A percentile compares a stretch with the other conserved stretches of the same genome.
Evolutionary conservation across 2,888 invertebrate species (phyloP).

Genomic region (Leucophora obtusa): DNA sequence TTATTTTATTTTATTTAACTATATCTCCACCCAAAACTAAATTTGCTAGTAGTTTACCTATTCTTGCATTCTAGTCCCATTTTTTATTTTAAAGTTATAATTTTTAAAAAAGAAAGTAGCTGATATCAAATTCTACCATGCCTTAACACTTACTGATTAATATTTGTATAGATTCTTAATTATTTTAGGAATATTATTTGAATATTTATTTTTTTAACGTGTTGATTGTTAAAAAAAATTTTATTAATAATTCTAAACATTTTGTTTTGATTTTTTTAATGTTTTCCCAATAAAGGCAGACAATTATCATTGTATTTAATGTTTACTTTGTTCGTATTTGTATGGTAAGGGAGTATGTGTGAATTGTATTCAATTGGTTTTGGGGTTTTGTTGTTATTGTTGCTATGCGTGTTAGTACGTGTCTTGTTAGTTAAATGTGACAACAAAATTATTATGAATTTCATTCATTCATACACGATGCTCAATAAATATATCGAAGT

Average conservation of each 20-base stretch:
- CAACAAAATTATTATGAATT: conserved; percentile 2
- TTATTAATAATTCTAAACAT: conserved; percentile 51
- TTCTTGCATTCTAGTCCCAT: too few species aligned
- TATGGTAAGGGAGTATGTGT: neutral
- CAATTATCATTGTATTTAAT: conserved; percentile 32
- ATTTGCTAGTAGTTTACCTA: too few species aligned
- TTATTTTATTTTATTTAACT: too few species aligned
- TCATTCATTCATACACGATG: neutral
- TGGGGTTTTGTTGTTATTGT: conserved; percentile 1
- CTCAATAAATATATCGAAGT: neutral
- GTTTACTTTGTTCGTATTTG: conserved; percentile 7
- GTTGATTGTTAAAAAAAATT: neutral
- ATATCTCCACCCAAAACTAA: too few species aligned
- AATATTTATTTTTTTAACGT: conserved; percentile 9
- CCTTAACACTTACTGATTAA: neutral
- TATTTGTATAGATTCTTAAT: neutral
- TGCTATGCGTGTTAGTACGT: conserved; percentile 22
- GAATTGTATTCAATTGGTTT: conserved; percentile 15
- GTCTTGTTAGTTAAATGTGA: conserved; percentile 15
- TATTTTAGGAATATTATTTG: conserved; percentile 4
- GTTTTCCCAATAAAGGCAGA: conserved; percentile 38
- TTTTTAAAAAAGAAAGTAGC: too few species aligned
- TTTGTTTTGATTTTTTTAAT: conserved; percentile 23
- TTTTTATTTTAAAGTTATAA: too few species aligned
- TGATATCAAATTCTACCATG: neutral